Conservation (phyloP, 2,797 vertebrate species). For the Girardinus metallicus region DNA sequence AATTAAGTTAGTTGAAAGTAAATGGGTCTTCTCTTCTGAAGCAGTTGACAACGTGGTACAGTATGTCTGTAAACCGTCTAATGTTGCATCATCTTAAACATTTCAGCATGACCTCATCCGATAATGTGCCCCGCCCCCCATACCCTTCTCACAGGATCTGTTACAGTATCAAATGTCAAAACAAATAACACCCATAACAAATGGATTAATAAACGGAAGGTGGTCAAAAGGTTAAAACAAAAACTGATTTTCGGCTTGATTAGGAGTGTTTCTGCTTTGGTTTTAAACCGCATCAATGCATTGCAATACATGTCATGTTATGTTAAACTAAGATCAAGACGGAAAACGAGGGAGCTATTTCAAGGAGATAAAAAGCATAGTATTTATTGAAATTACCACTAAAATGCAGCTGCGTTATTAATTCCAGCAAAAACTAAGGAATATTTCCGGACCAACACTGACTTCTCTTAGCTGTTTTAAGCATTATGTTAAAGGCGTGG, state of each 20-base stretch:
- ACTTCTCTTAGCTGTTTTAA: not conserved
- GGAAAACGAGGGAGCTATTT: slow-evolving; percentile 4
- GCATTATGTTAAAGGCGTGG: slow-evolving; percentile 52
- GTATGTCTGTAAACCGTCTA: slow-evolving; percentile 10
- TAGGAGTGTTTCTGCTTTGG: not conserved
- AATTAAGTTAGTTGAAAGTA: too few species aligned
- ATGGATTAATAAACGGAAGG: not conserved
- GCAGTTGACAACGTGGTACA: slow-evolving; percentile 2
- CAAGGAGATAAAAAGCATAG: not conserved
- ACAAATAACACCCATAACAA: slow-evolving; percentile 43
- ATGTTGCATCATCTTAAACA: slow-evolving; percentile 61
- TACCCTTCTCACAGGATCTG: slow-evolving; percentile 56
- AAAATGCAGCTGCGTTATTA: not conserved
- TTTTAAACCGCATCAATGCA: not conserved
- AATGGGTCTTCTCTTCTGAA: not conserved
- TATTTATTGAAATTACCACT: not conserved
- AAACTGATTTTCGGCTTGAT: too few species aligned
- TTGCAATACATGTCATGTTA: slow-evolving; percentile 3
- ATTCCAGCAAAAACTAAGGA: not conserved
- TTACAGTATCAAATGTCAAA: slow-evolving; percentile 53
- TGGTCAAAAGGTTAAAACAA: not conserved
- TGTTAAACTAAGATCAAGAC: not conserved
- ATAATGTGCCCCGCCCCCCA: slow-evolving; percentile 58
- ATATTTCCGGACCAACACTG: not conserved
- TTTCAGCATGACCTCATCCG: slow-evolving; percentile 63